phyloP scores from a whole-genome alignment of 1,140 invertebrate genomes.

The Drosophila mojavensis region DNA sequence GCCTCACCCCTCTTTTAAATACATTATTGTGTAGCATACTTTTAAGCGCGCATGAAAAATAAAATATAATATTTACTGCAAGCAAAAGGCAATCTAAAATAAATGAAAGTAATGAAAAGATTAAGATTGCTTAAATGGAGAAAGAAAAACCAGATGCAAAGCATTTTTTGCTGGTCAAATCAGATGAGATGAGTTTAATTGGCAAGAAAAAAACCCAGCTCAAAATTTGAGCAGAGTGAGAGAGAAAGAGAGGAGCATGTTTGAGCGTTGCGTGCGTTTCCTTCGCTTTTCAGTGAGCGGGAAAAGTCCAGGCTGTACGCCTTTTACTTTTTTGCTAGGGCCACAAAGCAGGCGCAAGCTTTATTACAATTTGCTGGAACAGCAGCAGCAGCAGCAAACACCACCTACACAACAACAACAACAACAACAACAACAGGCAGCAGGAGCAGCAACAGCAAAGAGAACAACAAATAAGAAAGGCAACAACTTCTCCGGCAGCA shows the following conservation, averaged over 20 bases:
- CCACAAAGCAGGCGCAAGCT: conserved; percentile 58
- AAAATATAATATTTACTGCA: too few species aligned
- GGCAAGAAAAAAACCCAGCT: conserved; percentile 33
- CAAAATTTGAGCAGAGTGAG: conserved; percentile 19
- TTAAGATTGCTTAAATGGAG: not conserved
- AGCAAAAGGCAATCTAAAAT: not conserved
- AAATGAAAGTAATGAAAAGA: not conserved
- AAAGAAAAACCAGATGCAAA: not conserved
- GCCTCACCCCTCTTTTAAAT: not conserved
- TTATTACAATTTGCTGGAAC: conserved; percentile 70
- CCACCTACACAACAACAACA: conserved; percentile 18
- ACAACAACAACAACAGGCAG: conserved; percentile 21
- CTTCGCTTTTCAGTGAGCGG: conserved; percentile 41
- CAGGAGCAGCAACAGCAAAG: conserved; percentile 28
- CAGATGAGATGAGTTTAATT: conserved; percentile 65
- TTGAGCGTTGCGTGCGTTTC: conserved; percentile 62
- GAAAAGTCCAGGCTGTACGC: conserved; percentile 30
- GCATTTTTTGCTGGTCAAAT: conserved; percentile 28
- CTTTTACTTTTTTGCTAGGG: conserved; percentile 52
- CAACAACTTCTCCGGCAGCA: conserved; percentile 57
- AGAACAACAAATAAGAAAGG: conserved; percentile 36
- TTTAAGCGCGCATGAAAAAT: not conserved
- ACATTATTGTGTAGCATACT: not conserved
- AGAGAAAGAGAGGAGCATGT: not conserved
- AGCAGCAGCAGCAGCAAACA: conserved; percentile 20